A percentile compares a stretch with the other conserved stretches of the same genome.
These are phyloP conservation scores for Acipenser ruthenus DNA, from an alignment of 2,797 vertebrate species.

Conservation along the genomic window DNA sequence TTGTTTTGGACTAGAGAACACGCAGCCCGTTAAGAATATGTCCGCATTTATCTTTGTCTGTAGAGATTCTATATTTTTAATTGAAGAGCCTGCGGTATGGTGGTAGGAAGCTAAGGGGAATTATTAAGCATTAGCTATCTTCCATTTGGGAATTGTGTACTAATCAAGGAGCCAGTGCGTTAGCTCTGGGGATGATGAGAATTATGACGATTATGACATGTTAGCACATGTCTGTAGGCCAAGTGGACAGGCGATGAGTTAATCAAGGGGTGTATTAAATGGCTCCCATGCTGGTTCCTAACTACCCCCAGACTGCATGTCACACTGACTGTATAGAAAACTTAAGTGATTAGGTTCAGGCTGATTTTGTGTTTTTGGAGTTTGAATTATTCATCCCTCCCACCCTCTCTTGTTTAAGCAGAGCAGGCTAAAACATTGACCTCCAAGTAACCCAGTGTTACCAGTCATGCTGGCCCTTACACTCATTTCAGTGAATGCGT, in stretches of 20 bases:
- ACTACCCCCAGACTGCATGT: slow-evolving; percentile 59
- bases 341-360: slow-evolving; percentile 44
- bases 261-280: slow-evolving; percentile 85
- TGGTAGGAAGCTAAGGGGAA: slow-evolving; percentile 76
- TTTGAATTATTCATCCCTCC: slow-evolving; percentile 28
- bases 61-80: slow-evolving; percentile 72
- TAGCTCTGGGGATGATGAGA: slow-evolving; percentile 72
- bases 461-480: too few species aligned
- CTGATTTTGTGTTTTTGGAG: slow-evolving; percentile 16
- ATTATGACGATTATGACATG: slow-evolving; percentile 95
- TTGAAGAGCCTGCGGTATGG: slow-evolving; percentile 63
- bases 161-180: slow-evolving; percentile 86
- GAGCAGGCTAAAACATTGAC: too few species aligned
- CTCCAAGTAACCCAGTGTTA: too few species aligned
- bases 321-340: slow-evolving; percentile 39
- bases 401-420: too few species aligned
- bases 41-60: slow-evolving; percentile 60
- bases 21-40: slow-evolving; percentile 58
- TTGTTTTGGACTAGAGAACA: slow-evolving; percentile 31
- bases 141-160: slow-evolving; percentile 75
- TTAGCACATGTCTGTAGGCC: slow-evolving; percentile 83
- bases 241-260: slow-evolving; percentile 93
- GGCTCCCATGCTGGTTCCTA: slow-evolving; percentile 81
- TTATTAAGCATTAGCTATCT: slow-evolving; percentile 77
- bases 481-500: too few species aligned